Evolutionary conservation across 1,140 invertebrate species (phyloP).

Genomic region (Drosophila melanica): DNA sequence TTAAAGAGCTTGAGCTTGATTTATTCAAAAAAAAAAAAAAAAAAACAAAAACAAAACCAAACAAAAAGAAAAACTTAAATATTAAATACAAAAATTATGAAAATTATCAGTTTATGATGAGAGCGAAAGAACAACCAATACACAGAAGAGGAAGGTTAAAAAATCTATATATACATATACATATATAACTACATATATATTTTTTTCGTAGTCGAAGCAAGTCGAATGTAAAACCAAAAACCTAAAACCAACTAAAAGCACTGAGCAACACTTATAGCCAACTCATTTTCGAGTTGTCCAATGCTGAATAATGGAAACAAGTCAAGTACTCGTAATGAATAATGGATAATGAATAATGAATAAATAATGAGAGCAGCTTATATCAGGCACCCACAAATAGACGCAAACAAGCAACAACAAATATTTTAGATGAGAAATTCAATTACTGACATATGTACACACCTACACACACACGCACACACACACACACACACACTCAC

Average conservation of each 20-base stretch:
- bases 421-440: conserved; percentile 63
- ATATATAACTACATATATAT: conserved; percentile 13
- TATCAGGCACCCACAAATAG: conserved; percentile 66
- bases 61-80: no score
- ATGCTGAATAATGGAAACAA: conserved; percentile 70
- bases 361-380: conserved; percentile 62
- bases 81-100: no score
- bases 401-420: conserved; percentile 49
- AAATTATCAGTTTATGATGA: no score
- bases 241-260: conserved; percentile 61
- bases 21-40: conserved; percentile 11
- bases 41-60: conserved; percentile 1
- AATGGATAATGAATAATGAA: conserved; percentile 26
- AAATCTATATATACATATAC: conserved; percentile 25
- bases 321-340: conserved; percentile 48
- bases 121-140: neutral
- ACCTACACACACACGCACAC: conserved; percentile 41
- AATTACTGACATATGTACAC: conserved; percentile 33
- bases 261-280: conserved; percentile 67
- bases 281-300: conserved; percentile 72
- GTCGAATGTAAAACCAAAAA: conserved; percentile 27
- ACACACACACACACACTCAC: conserved; percentile 18
- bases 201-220: conserved; percentile 41
- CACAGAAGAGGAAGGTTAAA: conserved; percentile 49
- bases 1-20: conserved; percentile 43